Evolutionary conservation across 2,888 invertebrate species (phyloP), one percentile per base, ranked within the genome.

Genomic region (Glyphotaelius pellucidus): DNA sequence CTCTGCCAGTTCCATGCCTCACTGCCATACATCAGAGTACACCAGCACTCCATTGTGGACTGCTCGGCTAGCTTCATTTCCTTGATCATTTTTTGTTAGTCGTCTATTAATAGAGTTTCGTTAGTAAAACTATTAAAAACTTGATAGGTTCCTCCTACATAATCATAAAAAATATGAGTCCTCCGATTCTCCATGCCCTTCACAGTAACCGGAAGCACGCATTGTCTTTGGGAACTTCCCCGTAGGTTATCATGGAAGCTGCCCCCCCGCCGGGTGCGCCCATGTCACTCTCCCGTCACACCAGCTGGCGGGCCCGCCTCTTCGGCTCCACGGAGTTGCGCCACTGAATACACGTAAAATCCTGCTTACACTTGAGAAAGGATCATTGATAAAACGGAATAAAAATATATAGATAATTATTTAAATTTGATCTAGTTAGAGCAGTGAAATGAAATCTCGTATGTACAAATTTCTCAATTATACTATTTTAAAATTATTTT

Each of bases 181-280:
- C 30, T 67, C 67, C 35, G 31, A 88, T 67, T 88, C 52, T 88
- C 88, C 67, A 88, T 67, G 52, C 52, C 88, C 88, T 67, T 67
- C 67, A 67, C 67, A 67, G 19, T 52, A 32, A 52, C 88, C 88
- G 88, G 88, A 88, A 88, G 88, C 52, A 88, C 88, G 88, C 88
- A 35, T 88, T 88, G 88, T 88, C 35, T 88, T 79, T 88, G 88
- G n/a, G 32, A 88, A 88, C 35, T 88, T 88, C 52, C 67, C 88
- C 67, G 15, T 31, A 79, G 32, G 30, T 52, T 67, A 86, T 38
- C 15, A 7, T 19, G 32, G 52, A 31, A 31, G 30, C 52, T 30
- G 67, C 88, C 67, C 87, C 87, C 52, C 88, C 31, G 30, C 88
- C 52, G 67, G 88, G 14, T 38, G 86, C 38, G 47, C 86, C 47